Conservation (phyloP, 1,140 invertebrate species). For the Nebria ingens region DNA sequence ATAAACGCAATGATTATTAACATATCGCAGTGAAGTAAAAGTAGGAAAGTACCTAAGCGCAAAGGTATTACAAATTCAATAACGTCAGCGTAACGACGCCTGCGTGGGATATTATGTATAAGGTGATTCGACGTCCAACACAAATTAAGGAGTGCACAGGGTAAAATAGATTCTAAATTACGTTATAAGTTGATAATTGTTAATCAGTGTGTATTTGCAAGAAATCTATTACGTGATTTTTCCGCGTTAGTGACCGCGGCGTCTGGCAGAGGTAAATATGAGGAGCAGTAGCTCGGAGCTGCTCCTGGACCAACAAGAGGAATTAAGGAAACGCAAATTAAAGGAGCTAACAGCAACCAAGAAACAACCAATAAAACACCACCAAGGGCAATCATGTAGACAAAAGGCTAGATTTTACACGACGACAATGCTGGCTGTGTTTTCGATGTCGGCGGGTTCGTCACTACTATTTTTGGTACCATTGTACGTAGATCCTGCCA, state of each 20-base stretch:
- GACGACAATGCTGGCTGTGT: slow-evolving; percentile 63
- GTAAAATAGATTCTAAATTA: slow-evolving; percentile 1
- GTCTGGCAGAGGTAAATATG: slow-evolving; percentile 39
- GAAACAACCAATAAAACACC: slow-evolving; percentile 39
- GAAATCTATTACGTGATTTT: not conserved
- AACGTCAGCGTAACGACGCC: not conserved
- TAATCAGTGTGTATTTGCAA: not conserved
- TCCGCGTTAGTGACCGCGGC: not conserved
- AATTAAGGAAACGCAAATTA: slow-evolving; percentile 58
- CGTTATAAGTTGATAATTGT: not conserved
- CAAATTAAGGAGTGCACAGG: not conserved
- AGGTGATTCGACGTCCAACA: not conserved
- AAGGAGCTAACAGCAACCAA: slow-evolving; percentile 49
- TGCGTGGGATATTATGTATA: not conserved
- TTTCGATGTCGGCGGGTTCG: slow-evolving; percentile 68
- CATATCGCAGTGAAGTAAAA: too few species aligned
- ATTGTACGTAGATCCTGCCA: slow-evolving; percentile 82
- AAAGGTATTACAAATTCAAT: slow-evolving; percentile 8
- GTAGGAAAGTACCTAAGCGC: not conserved
- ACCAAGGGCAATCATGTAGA: slow-evolving; percentile 55
- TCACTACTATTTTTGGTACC: slow-evolving; percentile 78
- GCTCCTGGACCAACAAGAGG: slow-evolving; percentile 62
- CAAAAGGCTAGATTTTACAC: slow-evolving; percentile 68
- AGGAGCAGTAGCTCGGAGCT: slow-evolving; percentile 75
- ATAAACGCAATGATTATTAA: too few species aligned